Conservation (phyloP, 1,140 invertebrate genomes). For the Drosophila prosaltans region DNA sequence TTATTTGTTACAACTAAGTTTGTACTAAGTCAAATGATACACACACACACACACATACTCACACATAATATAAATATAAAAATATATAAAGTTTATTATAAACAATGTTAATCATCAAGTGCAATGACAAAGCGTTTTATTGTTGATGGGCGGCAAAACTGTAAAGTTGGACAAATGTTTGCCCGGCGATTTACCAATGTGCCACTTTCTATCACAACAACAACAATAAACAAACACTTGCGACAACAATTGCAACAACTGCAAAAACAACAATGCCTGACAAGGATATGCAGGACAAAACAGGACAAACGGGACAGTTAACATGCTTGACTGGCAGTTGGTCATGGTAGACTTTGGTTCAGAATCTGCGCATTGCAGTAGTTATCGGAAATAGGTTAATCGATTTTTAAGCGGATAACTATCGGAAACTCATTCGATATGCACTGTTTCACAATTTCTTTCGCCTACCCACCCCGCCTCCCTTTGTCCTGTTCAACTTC, state of each 20-base stretch:
- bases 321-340: conserved; percentile 74
- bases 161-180: conserved; percentile 61
- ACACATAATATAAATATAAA: too few relatives aligned
- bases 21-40: too few relatives aligned
- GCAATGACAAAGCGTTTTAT: too few relatives aligned
- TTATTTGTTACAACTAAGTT: too few relatives aligned
- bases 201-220: conserved; percentile 77
- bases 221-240: conserved; percentile 14
- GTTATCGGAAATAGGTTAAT: conserved; percentile 83
- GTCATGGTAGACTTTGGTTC: conserved; percentile 27
- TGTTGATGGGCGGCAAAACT: too few relatives aligned
- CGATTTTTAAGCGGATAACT: conserved; percentile 82
- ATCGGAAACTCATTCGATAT: conserved; percentile 82
- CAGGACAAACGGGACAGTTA: conserved; percentile 48
- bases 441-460: conserved; percentile 63
- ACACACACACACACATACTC: too few relatives aligned
- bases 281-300: conserved; percentile 16
- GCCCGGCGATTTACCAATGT: conserved; percentile 65
- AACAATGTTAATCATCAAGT: too few relatives aligned
- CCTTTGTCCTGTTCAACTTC: background rate
- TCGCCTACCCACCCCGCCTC: too few relatives aligned
- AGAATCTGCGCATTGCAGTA: conserved; percentile 78
- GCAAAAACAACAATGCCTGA: conserved; percentile 1
- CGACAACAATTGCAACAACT: conserved; percentile 18
- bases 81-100: too few relatives aligned